phyloP scores from a whole-genome alignment of 2,888 invertebrate species.

The Drosophila cognata region DNA sequence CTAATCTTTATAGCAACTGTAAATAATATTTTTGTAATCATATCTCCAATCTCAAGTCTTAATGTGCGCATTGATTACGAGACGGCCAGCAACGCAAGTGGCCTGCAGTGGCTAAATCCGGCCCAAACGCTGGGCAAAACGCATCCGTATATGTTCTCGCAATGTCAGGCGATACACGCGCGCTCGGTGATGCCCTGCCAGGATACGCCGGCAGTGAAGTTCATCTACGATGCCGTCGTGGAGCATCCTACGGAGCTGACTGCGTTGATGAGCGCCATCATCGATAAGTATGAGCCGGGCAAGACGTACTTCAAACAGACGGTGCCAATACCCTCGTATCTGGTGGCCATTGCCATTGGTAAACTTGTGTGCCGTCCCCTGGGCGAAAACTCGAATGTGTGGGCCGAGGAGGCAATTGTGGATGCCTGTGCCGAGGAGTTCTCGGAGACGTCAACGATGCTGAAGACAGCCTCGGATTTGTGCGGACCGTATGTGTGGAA shows the following conservation, averaged over 20 bases:
- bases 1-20: constrained; percentile 61
- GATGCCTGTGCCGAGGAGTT: constrained; percentile 95
- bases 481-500: constrained; percentile 97
- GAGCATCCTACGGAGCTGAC: constrained; percentile 90
- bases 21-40: constrained; percentile 54
- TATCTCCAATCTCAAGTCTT: constrained; percentile 65
- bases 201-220: constrained; percentile 95
- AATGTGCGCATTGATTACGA: constrained; percentile 88
- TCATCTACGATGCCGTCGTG: constrained; percentile 91
- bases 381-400: constrained; percentile 92
- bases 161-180: constrained; percentile 95
- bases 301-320: constrained; percentile 89
- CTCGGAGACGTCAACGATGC: constrained; percentile 92
- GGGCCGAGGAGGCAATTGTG: constrained; percentile 94
- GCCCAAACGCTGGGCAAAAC: constrained; percentile 94
- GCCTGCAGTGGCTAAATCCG: constrained; percentile 94
- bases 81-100: constrained; percentile 92
- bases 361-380: constrained; percentile 90
- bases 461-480: constrained; percentile 92
- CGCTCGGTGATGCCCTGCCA: constrained; percentile 96
- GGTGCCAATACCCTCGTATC: constrained; percentile 94
- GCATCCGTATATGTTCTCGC: constrained; percentile 94
- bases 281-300: constrained; percentile 85
- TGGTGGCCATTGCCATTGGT: constrained; percentile 95
- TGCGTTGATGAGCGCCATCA: constrained; percentile 95